Percentiles rank a stretch among this genome's conserved stretches.
phyloP scores from a whole-genome alignment of 1,140 invertebrate genomes.

The Drosophila nigromelanica region DNA sequence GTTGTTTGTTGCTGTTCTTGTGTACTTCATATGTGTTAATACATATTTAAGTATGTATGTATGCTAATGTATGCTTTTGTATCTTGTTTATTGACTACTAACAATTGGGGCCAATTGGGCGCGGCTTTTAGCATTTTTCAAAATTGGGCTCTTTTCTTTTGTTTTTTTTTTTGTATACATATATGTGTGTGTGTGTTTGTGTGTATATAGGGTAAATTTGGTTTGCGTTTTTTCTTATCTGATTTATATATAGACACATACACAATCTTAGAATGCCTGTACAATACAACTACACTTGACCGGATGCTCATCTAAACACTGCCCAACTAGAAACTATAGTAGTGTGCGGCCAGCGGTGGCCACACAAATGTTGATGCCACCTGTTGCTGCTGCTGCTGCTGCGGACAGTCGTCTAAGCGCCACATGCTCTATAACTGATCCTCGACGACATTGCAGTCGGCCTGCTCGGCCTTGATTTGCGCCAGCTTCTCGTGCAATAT shows the following conservation, averaged over 20 bases:
- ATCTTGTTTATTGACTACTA: conserved; percentile 48
- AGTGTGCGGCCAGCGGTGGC: conserved; percentile 71
- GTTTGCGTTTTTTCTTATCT: conserved; percentile 34
- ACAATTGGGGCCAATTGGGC: conserved; percentile 59
- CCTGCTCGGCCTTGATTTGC: conserved; percentile 80
- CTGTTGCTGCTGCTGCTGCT: conserved; percentile 46
- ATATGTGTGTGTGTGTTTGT: conserved; percentile 21
- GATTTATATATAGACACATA: conserved; percentile 10
- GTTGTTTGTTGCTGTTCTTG: conserved; percentile 32
- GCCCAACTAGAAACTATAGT: conserved; percentile 69
- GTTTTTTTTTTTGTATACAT: conserved; percentile 33
- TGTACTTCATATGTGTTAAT: conserved; percentile 16
- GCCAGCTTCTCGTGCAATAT: conserved; percentile 81
- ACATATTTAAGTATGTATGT: conserved; percentile 27
- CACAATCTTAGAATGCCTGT: conserved; percentile 21
- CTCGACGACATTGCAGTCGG: conserved; percentile 44
- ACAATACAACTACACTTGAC: conserved; percentile 27
- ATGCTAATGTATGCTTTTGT: conserved; percentile 25
- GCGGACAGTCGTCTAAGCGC: conserved; percentile 19
- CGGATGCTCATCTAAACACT: not conserved
- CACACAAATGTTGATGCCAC: conserved; percentile 62
- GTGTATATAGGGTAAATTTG: conserved; percentile 49
- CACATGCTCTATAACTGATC: conserved; percentile 74
- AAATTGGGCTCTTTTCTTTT: conserved; percentile 22
- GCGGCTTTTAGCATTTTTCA: conserved; percentile 19